Percentiles rank a stretch among this genome's conserved stretches.
These are phyloP conservation scores for Hetaerina titia DNA, from an alignment of 2,888 invertebrate species.

Conservation along the genomic window DNA sequence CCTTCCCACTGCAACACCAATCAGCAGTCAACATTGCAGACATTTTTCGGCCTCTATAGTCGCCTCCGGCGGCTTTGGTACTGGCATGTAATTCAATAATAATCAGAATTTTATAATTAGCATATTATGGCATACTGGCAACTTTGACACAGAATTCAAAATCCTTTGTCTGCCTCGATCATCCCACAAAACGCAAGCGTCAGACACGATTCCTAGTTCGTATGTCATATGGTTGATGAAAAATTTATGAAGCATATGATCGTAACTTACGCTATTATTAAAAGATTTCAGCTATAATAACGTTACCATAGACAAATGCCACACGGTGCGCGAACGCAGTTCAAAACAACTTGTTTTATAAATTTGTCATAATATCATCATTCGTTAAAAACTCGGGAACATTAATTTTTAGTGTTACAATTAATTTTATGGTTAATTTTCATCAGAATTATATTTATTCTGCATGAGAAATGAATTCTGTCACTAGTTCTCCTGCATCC, in stretches of 20 bases:
- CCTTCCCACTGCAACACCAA: slow-evolving; percentile 82
- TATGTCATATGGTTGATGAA: not conserved
- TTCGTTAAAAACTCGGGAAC: not conserved
- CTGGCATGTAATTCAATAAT: not conserved
- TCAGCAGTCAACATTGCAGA: slow-evolving; percentile 83
- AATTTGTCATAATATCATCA: not conserved
- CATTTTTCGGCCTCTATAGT: slow-evolving; percentile 74
- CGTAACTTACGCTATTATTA: not conserved
- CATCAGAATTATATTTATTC: not conserved
- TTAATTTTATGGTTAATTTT: not conserved
- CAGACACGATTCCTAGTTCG: not conserved
- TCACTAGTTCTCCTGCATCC: not conserved
- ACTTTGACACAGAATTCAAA: not conserved
- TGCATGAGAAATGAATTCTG: not conserved
- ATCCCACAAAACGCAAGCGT: not conserved
- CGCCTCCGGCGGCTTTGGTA: too few species aligned
- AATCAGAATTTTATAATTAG: not conserved
- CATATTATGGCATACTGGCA: not conserved
- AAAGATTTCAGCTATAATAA: too few species aligned
- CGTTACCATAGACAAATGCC: too few species aligned
- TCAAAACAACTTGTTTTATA: not conserved
- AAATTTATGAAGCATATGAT: not conserved
- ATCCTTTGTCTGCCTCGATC: not conserved
- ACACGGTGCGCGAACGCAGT: not conserved
- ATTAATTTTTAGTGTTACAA: not conserved